Percentiles rank a stretch among this genome's conserved stretches.
These are phyloP conservation scores for Plusia festucae DNA, from an alignment of 2,888 invertebrate species.

Conservation along the genomic window DNA sequence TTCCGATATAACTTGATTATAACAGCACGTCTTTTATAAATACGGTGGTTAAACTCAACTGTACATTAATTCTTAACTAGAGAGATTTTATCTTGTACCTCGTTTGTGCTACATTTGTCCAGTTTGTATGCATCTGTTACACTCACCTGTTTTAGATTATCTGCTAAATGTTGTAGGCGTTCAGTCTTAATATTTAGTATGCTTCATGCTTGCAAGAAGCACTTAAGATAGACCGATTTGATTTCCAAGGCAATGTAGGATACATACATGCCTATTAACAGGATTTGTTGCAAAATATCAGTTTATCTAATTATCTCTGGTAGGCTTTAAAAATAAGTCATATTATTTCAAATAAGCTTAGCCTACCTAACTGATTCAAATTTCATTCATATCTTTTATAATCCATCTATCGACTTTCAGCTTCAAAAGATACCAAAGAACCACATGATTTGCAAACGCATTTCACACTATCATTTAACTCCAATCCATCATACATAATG, in stretches of 20 bases:
- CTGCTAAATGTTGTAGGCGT: not conserved
- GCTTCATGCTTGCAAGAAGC: not conserved
- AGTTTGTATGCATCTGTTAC: not conserved
- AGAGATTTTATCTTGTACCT: slow-evolving; percentile 1
- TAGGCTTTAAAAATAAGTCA: too few species aligned
- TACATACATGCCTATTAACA: too few species aligned
- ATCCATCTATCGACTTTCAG: not conserved
- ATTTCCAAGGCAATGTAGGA: not conserved
- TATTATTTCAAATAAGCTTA: too few species aligned
- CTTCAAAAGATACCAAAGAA: not conserved
- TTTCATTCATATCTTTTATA: not conserved
- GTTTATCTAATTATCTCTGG: too few species aligned
- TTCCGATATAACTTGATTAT: slow-evolving; percentile 1
- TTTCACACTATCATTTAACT: not conserved
- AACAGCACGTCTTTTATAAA: not conserved
- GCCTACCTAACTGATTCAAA: too few species aligned
- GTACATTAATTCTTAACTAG: slow-evolving; percentile 2
- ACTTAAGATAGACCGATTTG: not conserved
- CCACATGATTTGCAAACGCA: not conserved
- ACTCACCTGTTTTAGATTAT: slow-evolving; percentile 4
- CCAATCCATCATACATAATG: slow-evolving; percentile 1
- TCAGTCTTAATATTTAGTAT: not conserved
- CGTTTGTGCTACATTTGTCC: slow-evolving; percentile 2
- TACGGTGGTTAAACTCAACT: not conserved
- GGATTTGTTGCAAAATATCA: too few species aligned